Evolutionary conservation across 2,888 invertebrate species (phyloP).

Genomic region (Chrysina gloriosa): DNA sequence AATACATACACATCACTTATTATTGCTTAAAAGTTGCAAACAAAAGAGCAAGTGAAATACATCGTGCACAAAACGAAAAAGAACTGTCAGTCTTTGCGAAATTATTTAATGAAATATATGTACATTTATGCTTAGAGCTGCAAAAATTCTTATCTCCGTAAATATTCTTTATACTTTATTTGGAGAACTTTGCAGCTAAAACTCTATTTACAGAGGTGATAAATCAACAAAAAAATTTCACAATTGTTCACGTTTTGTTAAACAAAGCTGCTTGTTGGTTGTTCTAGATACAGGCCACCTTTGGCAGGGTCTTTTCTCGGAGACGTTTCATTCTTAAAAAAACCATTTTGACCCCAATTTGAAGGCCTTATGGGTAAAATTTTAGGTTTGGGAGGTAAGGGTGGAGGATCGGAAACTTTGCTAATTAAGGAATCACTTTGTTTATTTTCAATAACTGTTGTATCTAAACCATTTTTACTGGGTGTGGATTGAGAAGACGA

Average conservation of each 20-base stretch:
- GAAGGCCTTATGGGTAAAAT: constrained; percentile 74
- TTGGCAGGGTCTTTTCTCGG: constrained; percentile 43
- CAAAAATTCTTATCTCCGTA: background rate
- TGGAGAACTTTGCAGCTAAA: background rate
- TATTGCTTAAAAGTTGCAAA: background rate
- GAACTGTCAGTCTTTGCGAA: constrained; percentile 14
- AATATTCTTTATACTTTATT: background rate
- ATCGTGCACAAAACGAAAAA: background rate
- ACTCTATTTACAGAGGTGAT: background rate
- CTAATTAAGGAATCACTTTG: constrained; percentile 18
- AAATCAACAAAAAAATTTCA: too few relatives aligned
- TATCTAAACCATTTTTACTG: constrained; percentile 46
- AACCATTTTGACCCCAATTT: constrained; percentile 67
- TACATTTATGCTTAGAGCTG: background rate
- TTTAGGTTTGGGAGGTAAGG: constrained; percentile 81
- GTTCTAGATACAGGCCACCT: constrained; percentile 68
- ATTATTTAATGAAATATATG: background rate
- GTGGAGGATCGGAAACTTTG: constrained; percentile 69
- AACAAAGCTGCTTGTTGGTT: constrained; percentile 75
- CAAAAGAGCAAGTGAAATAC: background rate
- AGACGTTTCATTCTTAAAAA: constrained; percentile 52
- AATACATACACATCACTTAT: background rate
- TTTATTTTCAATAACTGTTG: constrained; percentile 54
- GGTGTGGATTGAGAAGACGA: constrained; percentile 51
- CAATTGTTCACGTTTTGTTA: constrained; percentile 52